Conservation (phyloP, 2,113 vertebrate species). For the Ailurus styani region DNA sequence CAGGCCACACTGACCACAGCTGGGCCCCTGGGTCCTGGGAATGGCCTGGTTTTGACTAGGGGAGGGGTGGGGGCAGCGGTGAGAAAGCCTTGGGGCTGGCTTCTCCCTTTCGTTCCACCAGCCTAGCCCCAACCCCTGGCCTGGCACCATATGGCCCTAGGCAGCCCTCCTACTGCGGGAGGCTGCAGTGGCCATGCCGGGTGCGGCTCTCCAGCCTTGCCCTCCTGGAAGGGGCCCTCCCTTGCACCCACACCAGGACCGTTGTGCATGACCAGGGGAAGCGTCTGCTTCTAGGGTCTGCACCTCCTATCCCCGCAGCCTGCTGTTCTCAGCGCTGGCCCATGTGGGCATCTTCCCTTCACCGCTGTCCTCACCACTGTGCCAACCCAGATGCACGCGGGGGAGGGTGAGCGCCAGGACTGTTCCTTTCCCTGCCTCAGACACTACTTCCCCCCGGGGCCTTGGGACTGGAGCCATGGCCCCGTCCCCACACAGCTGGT, state of each 20-base stretch:
- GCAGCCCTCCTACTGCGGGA: background rate
- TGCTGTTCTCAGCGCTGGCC: background rate
- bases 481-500: background rate
- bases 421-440: background rate
- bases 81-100: background rate
- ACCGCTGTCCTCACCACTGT: accelerated
- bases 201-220: background rate
- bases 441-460: background rate
- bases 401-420: background rate
- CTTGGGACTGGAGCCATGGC: background rate
- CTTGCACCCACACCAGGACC: background rate
- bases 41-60: background rate
- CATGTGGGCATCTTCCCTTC: background rate
- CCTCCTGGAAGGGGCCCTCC: background rate
- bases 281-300: accelerated
- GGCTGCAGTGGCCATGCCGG: background rate
- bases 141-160: background rate
- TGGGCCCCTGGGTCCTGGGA: background rate
- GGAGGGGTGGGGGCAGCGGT: background rate
- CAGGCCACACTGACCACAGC: background rate
- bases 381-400: background rate
- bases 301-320: background rate
- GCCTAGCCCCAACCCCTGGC: background rate
- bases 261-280: background rate
- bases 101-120: background rate